These are phyloP conservation scores for Theropithecus gelada DNA, from an alignment of 2,113 vertebrate species.

Conservation along the genomic window DNA sequence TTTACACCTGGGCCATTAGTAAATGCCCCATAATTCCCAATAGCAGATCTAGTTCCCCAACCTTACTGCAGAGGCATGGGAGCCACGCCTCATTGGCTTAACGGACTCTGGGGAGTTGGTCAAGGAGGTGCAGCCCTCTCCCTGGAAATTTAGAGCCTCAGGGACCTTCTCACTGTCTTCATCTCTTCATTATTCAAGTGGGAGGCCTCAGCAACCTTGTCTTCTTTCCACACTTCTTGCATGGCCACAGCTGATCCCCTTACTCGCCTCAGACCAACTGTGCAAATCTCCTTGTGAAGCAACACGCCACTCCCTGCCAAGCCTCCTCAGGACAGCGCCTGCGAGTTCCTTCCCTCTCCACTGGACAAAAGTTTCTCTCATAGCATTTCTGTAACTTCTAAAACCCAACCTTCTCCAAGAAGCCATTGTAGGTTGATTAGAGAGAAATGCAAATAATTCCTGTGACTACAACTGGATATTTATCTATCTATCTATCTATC, in stretches of 20 bases:
- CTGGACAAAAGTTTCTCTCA: slow-evolving; percentile 53
- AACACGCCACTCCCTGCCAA: neutral
- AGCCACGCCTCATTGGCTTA: neutral
- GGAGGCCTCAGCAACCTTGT: neutral
- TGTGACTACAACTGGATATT: neutral
- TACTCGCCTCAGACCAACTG: neutral
- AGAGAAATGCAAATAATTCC: slow-evolving; percentile 48
- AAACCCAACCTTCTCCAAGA: slow-evolving; percentile 54
- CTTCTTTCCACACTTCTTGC: neutral
- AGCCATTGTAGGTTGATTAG: slow-evolving; percentile 55
- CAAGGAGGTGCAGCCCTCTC: neutral
- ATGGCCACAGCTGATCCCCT: neutral
- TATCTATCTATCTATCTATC: neutral
- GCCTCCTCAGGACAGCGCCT: neutral
- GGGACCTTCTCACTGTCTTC: neutral
- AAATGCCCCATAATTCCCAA: neutral
- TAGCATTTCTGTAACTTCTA: slow-evolving; percentile 32
- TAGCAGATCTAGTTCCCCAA: neutral
- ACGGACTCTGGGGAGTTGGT: neutral
- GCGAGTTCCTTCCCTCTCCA: neutral
- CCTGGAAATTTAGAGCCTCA: neutral
- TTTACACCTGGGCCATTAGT: neutral
- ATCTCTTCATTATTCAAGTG: neutral
- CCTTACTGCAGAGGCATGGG: neutral
- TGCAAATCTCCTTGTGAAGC: slow-evolving; percentile 28